Evolutionary conservation across 2,113 vertebrate genomes (phyloP).

Genomic region (Dendrocopos noguchii): DNA sequence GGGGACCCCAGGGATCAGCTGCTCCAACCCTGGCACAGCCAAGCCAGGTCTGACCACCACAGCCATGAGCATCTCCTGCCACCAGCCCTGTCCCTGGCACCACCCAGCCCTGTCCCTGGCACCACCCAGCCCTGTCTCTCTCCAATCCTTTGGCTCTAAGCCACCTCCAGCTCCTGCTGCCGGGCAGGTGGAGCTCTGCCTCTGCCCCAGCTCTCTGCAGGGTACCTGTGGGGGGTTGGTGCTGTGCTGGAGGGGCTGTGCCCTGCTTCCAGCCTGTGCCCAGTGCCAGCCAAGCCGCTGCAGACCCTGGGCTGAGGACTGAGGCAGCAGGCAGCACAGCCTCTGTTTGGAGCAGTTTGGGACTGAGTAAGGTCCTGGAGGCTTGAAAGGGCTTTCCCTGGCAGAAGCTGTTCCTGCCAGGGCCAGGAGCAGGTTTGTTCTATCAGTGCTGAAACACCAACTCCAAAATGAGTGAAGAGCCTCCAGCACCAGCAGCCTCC

Average conservation of each 20-base stretch:
- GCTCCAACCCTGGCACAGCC: too few species aligned
- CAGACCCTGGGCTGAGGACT: not conserved
- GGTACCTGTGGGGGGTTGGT: fast-evolving
- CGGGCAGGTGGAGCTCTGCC: fast-evolving
- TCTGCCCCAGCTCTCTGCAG: not conserved
- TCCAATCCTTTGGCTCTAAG: not conserved
- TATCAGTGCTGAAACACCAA: not conserved
- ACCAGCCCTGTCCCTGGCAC: not conserved
- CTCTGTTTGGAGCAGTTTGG: not conserved
- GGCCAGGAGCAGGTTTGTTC: not conserved
- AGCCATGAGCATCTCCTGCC: not conserved
- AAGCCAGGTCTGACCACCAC: not conserved
- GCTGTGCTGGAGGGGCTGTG: not conserved
- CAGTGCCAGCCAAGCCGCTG: not conserved
- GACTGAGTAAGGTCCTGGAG: not conserved
- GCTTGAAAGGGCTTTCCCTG: not conserved
- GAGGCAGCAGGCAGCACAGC: not conserved
- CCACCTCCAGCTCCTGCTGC: not conserved
- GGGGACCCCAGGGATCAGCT: too few species aligned
- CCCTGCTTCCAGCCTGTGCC: not conserved
- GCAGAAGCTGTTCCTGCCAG: not conserved
- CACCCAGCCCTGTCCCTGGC: not conserved
- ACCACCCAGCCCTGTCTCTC: not conserved
- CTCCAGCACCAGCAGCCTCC: not conserved
- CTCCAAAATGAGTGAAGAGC: not conserved